Evolutionary conservation across 2,888 invertebrate genomes (phyloP).

Genomic region (Tetanocera ferruginea): DNA sequence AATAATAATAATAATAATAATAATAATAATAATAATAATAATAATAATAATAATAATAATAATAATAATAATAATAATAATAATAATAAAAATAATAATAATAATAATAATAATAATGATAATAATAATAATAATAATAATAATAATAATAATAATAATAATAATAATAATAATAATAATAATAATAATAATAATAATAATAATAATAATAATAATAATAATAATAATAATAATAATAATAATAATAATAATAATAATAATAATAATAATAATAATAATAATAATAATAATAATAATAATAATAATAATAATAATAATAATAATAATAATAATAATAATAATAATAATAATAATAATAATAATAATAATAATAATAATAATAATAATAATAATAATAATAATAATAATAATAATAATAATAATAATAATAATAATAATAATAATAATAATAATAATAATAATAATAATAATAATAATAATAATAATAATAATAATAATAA

Average conservation of each 20-base stretch:
- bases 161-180: slow-evolving; percentile 3
- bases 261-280: slow-evolving; percentile 3
- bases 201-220: slow-evolving; percentile 3
- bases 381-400: slow-evolving; percentile 3
- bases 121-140: slow-evolving; percentile 3
- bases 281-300: slow-evolving; percentile 3
- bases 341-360: slow-evolving; percentile 3
- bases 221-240: slow-evolving; percentile 3
- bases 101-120: neutral
- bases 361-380: slow-evolving; percentile 3
- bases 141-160: slow-evolving; percentile 3
- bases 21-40: slow-evolving; percentile 3
- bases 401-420: slow-evolving; percentile 3
- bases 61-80: slow-evolving; percentile 3
- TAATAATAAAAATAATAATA: neutral
- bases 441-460: slow-evolving; percentile 3
- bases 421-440: slow-evolving; percentile 3
- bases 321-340: slow-evolving; percentile 3
- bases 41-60: slow-evolving; percentile 3
- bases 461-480: slow-evolving; percentile 3
- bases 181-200: slow-evolving; percentile 3
- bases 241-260: slow-evolving; percentile 3
- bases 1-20: slow-evolving; percentile 3
- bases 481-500: slow-evolving; percentile 3
- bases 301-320: slow-evolving; percentile 3